Evolutionary conservation across 2,888 invertebrate genomes (phyloP), one percentile per base, ranked within the genome.

Genomic region (Taphrorychus bicolor): DNA sequence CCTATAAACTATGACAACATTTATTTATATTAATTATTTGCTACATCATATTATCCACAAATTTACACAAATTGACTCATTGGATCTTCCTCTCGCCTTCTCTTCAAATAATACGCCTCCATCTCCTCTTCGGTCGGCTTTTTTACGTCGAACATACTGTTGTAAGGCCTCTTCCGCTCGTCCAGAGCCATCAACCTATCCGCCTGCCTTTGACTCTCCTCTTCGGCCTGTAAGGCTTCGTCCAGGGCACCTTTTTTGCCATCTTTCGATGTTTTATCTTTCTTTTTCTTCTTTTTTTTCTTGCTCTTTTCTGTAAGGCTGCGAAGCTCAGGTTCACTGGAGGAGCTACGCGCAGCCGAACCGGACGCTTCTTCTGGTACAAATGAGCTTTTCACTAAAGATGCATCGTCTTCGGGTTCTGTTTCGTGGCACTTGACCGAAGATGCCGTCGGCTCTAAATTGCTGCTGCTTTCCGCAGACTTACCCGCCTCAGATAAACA

Each of bases 101-200:
- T 86, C 81, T 95, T 97, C 85, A 95, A 90, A 79, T 91, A 89
- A 84, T 92, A 98, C 0, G 96, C 96, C 81, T 98, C 98, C 79
- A 97, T 87, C 81, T 98, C 96, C 71, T 95, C 94, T 67, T 94
- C 93, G 0, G 95, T 92, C 0, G 95, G 96, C 68, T 90, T 92
- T 74, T 92, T 92, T 0, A 89, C 89, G 75, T 91, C 90, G 70
- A 87, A 89, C 91, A 93, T 93, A 77, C 95, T 95, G 82, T 98
- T 97, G 82, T 97, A 99, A 0, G 94, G 91, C 2, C 98, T 86
- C 76, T 97, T 95, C 14, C 97, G 86, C 77, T 98, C 98, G 80
- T 97, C 95, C 72, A 91, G 81, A 1, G 87, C 85, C 64, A 93
- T 79, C 1, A 93, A 78, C 71, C 85, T 83, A 0, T 90, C 88